phyloP scores from a whole-genome alignment of 2,113 vertebrate genomes.

The Holacanthus passer region DNA sequence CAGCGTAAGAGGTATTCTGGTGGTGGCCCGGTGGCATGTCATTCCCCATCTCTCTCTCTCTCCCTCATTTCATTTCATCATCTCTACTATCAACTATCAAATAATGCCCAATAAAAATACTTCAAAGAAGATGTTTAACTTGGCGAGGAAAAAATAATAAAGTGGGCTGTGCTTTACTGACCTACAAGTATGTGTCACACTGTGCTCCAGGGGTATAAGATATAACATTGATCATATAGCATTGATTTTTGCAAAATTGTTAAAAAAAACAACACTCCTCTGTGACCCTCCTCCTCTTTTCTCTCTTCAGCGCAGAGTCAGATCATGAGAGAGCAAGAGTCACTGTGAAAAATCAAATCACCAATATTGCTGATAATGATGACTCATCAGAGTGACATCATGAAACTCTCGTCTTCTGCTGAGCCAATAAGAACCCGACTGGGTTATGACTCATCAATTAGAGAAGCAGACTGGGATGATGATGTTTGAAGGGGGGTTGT shows the following conservation, averaged over 20 bases:
- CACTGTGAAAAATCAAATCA: slow-evolving; percentile 49
- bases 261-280: neutral
- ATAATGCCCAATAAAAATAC: neutral
- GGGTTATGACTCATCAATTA: slow-evolving; percentile 62
- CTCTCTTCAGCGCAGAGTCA: slow-evolving; percentile 14
- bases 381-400: slow-evolving; percentile 74
- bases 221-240: too few relatives aligned
- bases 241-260: neutral
- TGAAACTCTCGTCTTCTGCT: slow-evolving; percentile 39
- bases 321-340: slow-evolving; percentile 19
- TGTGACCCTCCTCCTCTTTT: neutral
- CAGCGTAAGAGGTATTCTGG: neutral
- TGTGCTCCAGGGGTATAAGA: neutral
- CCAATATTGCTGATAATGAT: slow-evolving; percentile 38
- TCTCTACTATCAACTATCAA: neutral
- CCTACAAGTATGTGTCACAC: neutral
- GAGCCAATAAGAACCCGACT: slow-evolving; percentile 59
- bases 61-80: neutral
- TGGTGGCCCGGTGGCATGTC: neutral
- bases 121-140: neutral
- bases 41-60: neutral
- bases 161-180: neutral
- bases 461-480: slow-evolving; percentile 19
- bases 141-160: neutral
- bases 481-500: slow-evolving; percentile 15